Conservation (phyloP, 2,113 vertebrate genomes). For the Dicerorhinus sumatrensis region DNA sequence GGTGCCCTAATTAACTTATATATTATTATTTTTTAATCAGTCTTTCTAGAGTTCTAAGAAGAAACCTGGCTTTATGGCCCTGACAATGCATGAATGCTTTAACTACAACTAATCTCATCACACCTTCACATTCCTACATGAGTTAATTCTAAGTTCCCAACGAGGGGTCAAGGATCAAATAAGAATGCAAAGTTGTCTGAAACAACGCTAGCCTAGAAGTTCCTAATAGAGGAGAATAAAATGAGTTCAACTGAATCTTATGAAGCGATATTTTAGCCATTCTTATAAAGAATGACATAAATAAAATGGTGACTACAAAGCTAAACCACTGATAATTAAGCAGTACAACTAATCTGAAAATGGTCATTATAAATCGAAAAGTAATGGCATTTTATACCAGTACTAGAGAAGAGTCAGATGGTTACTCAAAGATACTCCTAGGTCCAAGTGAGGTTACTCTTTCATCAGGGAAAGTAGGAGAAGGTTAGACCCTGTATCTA, state of each 20-base stretch:
- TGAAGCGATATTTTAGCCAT: background rate
- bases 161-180: background rate
- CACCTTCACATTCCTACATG: background rate
- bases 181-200: conserved; percentile 17
- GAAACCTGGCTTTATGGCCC: background rate
- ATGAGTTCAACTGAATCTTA: background rate
- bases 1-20: background rate
- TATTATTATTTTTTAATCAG: background rate
- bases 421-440: conserved; percentile 12
- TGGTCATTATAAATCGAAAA: background rate
- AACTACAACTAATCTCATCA: background rate
- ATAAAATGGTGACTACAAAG: background rate
- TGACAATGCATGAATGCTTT: background rate
- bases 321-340: conserved; percentile 13
- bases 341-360: conserved; percentile 35
- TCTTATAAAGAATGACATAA: conserved; percentile 18
- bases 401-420: background rate
- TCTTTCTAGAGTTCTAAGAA: conserved; percentile 9
- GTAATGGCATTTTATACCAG: background rate
- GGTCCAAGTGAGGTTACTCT: background rate
- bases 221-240: background rate
- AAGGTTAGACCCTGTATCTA: background rate
- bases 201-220: background rate
- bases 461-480: background rate
- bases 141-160: background rate